phyloP scores from a whole-genome alignment of 1,140 invertebrate species.

The Odontomachus brunneus region DNA sequence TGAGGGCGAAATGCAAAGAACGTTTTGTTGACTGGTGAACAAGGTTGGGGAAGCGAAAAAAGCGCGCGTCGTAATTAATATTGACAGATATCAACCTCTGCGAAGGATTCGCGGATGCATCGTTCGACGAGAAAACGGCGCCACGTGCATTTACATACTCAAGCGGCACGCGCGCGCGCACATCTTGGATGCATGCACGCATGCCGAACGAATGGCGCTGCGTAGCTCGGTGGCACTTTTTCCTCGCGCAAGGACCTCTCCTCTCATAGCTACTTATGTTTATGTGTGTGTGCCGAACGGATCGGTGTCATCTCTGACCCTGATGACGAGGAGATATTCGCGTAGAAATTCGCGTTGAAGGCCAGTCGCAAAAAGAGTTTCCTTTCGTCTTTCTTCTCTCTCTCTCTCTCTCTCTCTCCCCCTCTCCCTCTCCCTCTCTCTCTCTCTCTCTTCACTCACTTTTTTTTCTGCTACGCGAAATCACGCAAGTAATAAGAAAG shows the following conservation, averaged over 20 bases:
- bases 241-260: slow-evolving; percentile 44
- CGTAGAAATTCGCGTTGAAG: slow-evolving; percentile 19
- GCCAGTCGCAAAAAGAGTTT: background rate
- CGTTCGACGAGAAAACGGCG: too few species aligned
- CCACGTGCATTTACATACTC: slow-evolving; percentile 12
- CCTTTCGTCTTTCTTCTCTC: background rate
- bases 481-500: background rate
- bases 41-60: background rate
- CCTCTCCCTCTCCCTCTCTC: too few species aligned
- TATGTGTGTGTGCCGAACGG: background rate
- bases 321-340: slow-evolving; percentile 14
- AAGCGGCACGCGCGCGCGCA: background rate
- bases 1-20: background rate
- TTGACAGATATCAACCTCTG: slow-evolving; percentile 33
- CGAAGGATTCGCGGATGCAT: background rate
- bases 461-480: background rate
- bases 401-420: too few species aligned
- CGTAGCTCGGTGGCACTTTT: slow-evolving; percentile 16
- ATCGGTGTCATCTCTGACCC: slow-evolving; percentile 32
- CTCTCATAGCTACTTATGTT: background rate
- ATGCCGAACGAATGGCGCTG: background rate
- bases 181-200: slow-evolving; percentile 4
- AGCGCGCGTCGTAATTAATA: slow-evolving; percentile 11
- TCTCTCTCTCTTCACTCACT: too few species aligned
- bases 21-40: background rate